Evolutionary conservation across 2,888 invertebrate species (phyloP).

Genomic region (Protodeltote pygarga): DNA sequence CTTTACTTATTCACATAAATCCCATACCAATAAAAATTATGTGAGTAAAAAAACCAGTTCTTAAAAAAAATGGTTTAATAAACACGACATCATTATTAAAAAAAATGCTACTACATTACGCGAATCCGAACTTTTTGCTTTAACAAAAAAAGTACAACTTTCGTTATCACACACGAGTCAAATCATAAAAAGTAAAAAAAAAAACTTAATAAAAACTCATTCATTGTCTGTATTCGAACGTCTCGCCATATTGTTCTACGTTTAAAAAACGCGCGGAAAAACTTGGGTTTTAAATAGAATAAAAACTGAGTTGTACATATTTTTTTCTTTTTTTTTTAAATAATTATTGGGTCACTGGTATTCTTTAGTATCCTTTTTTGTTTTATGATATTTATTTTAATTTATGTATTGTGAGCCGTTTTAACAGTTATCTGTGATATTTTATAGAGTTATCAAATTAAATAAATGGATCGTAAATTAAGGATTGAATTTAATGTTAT

Average conservation of each 20-base stretch:
- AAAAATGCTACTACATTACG: slow-evolving; percentile 49
- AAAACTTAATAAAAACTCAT: slow-evolving; percentile 59
- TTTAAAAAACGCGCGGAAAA: slow-evolving; percentile 65
- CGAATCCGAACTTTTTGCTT: slow-evolving; percentile 47
- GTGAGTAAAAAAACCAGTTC: slow-evolving; percentile 18
- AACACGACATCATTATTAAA: slow-evolving; percentile 36
- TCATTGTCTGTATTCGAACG: slow-evolving; percentile 59
- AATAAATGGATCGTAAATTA: slow-evolving; percentile 26
- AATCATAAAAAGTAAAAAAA: slow-evolving; percentile 56
- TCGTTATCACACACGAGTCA: slow-evolving; percentile 56
- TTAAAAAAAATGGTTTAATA: slow-evolving; percentile 32
- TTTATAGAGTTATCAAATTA: slow-evolving; percentile 32
- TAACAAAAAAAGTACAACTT: slow-evolving; percentile 57
- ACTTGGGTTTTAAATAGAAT: slow-evolving; percentile 42
- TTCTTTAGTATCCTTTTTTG: slow-evolving; percentile 68
- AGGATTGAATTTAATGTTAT: not conserved
- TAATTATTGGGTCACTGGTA: slow-evolving; percentile 74
- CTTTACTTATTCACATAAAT: too few relatives aligned
- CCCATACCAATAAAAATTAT: slow-evolving; percentile 14
- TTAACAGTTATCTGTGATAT: slow-evolving; percentile 47
- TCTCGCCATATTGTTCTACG: slow-evolving; percentile 70
- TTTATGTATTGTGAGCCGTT: slow-evolving; percentile 62
- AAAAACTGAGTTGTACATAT: slow-evolving; percentile 48
- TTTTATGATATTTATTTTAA: slow-evolving; percentile 57
- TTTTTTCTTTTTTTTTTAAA: slow-evolving; percentile 55